Evolutionary conservation across 2,888 invertebrate genomes (phyloP).

Genomic region (Lasioglossum marginatum): DNA sequence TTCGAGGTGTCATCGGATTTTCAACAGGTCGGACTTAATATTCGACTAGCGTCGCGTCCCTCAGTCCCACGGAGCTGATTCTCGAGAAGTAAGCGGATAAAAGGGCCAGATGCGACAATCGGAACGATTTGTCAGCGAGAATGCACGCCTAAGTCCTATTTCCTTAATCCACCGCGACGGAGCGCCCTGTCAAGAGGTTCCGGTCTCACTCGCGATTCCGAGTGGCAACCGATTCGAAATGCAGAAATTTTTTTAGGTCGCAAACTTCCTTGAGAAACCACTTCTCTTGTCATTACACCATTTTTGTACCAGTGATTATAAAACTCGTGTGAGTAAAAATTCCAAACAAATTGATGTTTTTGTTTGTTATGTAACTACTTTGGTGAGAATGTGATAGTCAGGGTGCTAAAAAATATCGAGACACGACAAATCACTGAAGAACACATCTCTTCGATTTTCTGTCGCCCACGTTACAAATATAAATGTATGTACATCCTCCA

Average conservation of each 20-base stretch:
- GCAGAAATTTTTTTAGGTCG: neutral
- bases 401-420: no score
- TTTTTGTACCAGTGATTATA: no score
- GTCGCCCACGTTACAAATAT: neutral
- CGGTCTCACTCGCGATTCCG: conserved; percentile 26
- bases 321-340: no score
- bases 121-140: conserved; percentile 62
- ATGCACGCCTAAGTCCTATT: conserved; percentile 54
- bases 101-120: conserved; percentile 51
- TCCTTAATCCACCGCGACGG: conserved; percentile 66
- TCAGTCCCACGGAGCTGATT: conserved; percentile 44
- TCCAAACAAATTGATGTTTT: no score
- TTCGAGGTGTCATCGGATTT: conserved; percentile 51
- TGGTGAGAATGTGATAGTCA: no score
- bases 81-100: conserved; percentile 63
- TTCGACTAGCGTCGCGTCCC: conserved; percentile 54
- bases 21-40: conserved; percentile 61
- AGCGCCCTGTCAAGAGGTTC: conserved; percentile 38
- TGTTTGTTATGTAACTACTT: no score
- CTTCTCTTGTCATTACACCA: neutral
- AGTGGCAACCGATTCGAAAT: conserved; percentile 7
- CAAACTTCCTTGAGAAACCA: neutral
- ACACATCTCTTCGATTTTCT: neutral
- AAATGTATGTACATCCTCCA: neutral
- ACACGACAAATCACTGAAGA: no score